Conservation (phyloP, 1,140 invertebrate species). For the Trachymyrmex septentrionalis region DNA sequence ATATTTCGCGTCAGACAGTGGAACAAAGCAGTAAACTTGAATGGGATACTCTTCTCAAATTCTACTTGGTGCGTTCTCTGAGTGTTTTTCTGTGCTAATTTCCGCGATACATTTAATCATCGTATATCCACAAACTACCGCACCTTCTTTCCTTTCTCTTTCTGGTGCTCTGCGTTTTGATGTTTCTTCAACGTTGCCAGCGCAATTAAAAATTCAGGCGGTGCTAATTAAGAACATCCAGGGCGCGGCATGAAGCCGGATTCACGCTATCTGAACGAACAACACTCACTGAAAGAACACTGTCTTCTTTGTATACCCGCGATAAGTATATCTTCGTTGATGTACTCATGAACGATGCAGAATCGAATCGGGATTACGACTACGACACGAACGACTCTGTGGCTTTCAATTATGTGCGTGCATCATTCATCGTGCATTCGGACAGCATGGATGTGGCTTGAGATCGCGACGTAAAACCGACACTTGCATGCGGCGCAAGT, state of each 20-base stretch:
- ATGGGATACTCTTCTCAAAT: slow-evolving; percentile 19
- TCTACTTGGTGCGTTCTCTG: neutral
- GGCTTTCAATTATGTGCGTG: neutral
- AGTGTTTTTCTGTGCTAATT: slow-evolving; percentile 26
- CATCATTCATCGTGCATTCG: neutral
- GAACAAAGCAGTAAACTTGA: slow-evolving; percentile 25
- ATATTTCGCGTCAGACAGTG: neutral
- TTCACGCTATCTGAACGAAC: neutral
- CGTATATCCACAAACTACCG: neutral
- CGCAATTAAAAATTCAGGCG: slow-evolving; percentile 19
- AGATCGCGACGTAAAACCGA: neutral
- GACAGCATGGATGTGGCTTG: neutral
- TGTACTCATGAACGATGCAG: neutral
- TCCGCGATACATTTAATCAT: slow-evolving; percentile 9
- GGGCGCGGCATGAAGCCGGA: neutral
- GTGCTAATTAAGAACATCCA: slow-evolving; percentile 48
- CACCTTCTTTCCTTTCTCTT: neutral
- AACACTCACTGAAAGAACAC: neutral
- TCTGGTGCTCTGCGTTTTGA: neutral
- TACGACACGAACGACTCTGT: neutral
- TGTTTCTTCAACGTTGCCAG: neutral
- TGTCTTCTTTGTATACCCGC: neutral
- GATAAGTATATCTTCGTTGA: neutral
- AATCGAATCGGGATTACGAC: neutral
- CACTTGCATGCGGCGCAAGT: neutral